phyloP scores from a whole-genome alignment of 2,113 vertebrate genomes.

The Riparia riparia region DNA sequence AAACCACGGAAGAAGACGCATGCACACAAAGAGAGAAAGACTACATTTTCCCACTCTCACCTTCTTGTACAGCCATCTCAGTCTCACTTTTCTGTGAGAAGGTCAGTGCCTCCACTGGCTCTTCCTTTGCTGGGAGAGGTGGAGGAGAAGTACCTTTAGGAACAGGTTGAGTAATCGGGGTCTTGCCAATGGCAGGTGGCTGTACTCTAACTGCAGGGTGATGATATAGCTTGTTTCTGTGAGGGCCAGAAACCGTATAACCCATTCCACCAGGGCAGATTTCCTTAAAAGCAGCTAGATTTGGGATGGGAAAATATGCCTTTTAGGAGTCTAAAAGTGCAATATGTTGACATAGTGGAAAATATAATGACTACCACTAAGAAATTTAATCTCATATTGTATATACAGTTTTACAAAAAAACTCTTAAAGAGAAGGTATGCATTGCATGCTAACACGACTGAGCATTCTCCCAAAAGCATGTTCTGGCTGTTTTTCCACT shows the following conservation, averaged over 20 bases:
- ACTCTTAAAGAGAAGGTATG: slow-evolving; percentile 22
- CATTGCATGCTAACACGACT: slow-evolving; percentile 25
- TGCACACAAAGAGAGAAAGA: slow-evolving; percentile 42
- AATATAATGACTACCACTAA: slow-evolving; percentile 78
- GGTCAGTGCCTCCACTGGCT: slow-evolving; percentile 89
- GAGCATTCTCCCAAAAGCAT: slow-evolving; percentile 38
- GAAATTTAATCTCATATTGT: slow-evolving; percentile 47
- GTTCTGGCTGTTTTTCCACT: background rate
- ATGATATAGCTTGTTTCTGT: slow-evolving; percentile 87
- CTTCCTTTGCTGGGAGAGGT: slow-evolving; percentile 89
- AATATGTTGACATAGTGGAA: slow-evolving; percentile 82
- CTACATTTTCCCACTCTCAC: slow-evolving; percentile 73
- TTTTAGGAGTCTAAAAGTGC: slow-evolving; percentile 85
- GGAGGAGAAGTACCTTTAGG: slow-evolving; percentile 84
- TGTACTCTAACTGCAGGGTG: slow-evolving; percentile 85
- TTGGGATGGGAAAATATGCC: slow-evolving; percentile 84
- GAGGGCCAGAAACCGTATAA: slow-evolving; percentile 93
- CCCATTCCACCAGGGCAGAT: slow-evolving; percentile 99
- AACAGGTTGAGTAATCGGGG: slow-evolving; percentile 84
- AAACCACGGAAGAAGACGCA: slow-evolving; percentile 23
- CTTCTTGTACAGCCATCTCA: slow-evolving; percentile 79
- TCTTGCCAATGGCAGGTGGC: slow-evolving; percentile 83
- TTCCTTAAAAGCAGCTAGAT: slow-evolving; percentile 95
- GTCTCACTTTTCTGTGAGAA: slow-evolving; percentile 84
- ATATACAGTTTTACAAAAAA: slow-evolving; percentile 41